Evolutionary conservation across 2,113 vertebrate species (phyloP).

Genomic region (Smithornis capensis): DNA sequence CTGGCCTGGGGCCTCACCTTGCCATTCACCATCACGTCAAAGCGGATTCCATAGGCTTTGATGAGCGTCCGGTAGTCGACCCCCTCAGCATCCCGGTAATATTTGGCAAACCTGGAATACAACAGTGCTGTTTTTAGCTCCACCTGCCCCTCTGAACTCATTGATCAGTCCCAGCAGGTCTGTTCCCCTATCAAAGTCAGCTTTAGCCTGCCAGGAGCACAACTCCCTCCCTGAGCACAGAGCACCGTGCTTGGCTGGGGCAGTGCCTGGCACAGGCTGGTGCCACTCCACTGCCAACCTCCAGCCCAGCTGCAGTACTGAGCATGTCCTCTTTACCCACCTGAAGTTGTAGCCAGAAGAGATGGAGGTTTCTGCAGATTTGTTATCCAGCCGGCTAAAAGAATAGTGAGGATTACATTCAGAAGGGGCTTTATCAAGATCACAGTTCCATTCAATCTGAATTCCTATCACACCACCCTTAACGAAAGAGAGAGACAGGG

Average conservation of each 20-base stretch:
- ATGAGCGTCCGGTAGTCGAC: constrained; percentile 83
- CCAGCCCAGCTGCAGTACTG: not conserved
- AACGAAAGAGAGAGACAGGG: constrained; percentile 47
- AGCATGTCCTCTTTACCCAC: constrained; percentile 39
- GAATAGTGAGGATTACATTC: constrained; percentile 88
- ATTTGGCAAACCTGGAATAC: constrained; percentile 84
- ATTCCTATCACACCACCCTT: constrained; percentile 93
- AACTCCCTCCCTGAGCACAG: not conserved
- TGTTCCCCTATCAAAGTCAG: not conserved
- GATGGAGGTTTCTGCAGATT: constrained; percentile 71
- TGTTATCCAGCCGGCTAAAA: constrained; percentile 88
- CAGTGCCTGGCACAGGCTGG: not conserved
- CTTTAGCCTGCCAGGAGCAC: not conserved
- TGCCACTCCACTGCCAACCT: not conserved
- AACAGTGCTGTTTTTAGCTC: not conserved
- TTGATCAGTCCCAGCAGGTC: not conserved
- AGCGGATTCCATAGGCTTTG: constrained; percentile 95
- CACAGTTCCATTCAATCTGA: constrained; percentile 93
- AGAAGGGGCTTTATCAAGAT: constrained; percentile 88
- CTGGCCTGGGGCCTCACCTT: constrained; percentile 74
- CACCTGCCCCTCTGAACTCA: not conserved
- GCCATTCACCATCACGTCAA: constrained; percentile 93
- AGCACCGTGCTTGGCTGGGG: not conserved
- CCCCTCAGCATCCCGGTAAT: constrained; percentile 81
- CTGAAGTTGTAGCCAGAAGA: constrained; percentile 96